These are phyloP conservation scores for Oncorhynchus tshawytscha DNA, from an alignment of 2,113 vertebrate genomes.

Conservation along the genomic window DNA sequence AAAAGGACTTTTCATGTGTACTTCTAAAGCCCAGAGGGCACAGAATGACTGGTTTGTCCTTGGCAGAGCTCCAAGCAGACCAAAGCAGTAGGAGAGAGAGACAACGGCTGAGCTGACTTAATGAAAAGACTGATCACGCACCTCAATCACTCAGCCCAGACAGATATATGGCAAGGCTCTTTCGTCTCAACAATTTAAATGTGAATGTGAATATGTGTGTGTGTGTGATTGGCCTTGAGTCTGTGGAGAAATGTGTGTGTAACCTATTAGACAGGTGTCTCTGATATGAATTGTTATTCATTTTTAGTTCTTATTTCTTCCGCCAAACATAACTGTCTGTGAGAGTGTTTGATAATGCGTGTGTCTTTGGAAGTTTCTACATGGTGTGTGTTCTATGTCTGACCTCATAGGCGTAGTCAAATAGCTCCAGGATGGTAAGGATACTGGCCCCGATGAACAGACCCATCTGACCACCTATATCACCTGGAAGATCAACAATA, in stretches of 20 bases:
- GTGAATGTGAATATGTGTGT: not conserved
- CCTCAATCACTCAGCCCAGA: slow-evolving; percentile 21
- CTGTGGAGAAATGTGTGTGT: not conserved
- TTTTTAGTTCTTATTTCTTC: not conserved
- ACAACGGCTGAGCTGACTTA: slow-evolving; percentile 18
- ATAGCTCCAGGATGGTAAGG: slow-evolving; percentile 96
- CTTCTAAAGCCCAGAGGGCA: slow-evolving; percentile 24
- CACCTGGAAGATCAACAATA: slow-evolving; percentile 71
- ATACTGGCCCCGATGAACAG: slow-evolving; percentile 98
- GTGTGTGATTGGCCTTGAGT: not conserved
- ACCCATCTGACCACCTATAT: slow-evolving; percentile 99
- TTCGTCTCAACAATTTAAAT: not conserved
- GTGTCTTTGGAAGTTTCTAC: not conserved
- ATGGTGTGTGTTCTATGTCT: slow-evolving; percentile 34
- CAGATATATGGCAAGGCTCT: not conserved
- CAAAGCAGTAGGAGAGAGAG: slow-evolving; percentile 17
- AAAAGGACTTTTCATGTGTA: slow-evolving; percentile 19
- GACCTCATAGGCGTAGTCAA: slow-evolving; percentile 98
- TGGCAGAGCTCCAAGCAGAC: slow-evolving; percentile 25
- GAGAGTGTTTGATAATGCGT: not conserved
- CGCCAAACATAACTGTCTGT: not conserved
- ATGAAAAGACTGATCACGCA: slow-evolving; percentile 34
- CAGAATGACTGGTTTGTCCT: slow-evolving; percentile 26
- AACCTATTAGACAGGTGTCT: not conserved
- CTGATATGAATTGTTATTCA: not conserved